Evolutionary conservation across 1,140 invertebrate species (phyloP).

Genomic region (Drosophila leontia): DNA sequence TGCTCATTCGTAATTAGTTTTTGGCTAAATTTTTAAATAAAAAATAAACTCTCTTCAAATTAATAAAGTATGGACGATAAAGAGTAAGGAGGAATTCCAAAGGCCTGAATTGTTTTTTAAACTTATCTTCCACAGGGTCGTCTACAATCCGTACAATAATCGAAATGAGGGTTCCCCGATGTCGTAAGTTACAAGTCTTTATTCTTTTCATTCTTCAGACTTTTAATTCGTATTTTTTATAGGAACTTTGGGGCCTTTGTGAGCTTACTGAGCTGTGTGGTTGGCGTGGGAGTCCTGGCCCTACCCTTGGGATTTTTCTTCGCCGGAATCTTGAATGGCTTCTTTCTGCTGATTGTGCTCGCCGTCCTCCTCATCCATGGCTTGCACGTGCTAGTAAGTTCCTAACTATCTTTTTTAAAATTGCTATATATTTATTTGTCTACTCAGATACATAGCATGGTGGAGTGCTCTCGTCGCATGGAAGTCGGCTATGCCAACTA

Average conservation of each 20-base stretch:
- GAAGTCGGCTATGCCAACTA: slow-evolving; percentile 37
- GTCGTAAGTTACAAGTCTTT: slow-evolving; percentile 37
- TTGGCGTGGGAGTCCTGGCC: slow-evolving; percentile 51
- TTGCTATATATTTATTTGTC: neutral
- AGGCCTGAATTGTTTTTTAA: neutral
- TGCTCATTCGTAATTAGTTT: neutral
- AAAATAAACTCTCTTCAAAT: neutral
- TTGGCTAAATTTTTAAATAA: neutral
- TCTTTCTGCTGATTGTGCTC: neutral
- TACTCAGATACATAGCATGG: slow-evolving; percentile 1
- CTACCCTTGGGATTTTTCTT: slow-evolving; percentile 45
- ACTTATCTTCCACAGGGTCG: neutral
- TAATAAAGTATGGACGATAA: slow-evolving; percentile 18
- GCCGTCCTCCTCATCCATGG: slow-evolving; percentile 41
- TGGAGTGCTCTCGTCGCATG: slow-evolving; percentile 30
- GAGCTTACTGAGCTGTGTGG: slow-evolving; percentile 30
- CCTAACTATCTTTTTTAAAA: too few relatives aligned
- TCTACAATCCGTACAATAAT: slow-evolving; percentile 46
- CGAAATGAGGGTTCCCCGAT: slow-evolving; percentile 26
- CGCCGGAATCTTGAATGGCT: slow-evolving; percentile 26
- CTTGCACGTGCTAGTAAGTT: slow-evolving; percentile 43
- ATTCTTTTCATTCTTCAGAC: too few relatives aligned
- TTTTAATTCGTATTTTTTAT: too few relatives aligned
- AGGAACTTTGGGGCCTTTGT: slow-evolving; percentile 36
- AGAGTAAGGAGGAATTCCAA: neutral